phyloP scores from a whole-genome alignment of 2,113 vertebrate species.

The Misgurnus anguillicaudatus region DNA sequence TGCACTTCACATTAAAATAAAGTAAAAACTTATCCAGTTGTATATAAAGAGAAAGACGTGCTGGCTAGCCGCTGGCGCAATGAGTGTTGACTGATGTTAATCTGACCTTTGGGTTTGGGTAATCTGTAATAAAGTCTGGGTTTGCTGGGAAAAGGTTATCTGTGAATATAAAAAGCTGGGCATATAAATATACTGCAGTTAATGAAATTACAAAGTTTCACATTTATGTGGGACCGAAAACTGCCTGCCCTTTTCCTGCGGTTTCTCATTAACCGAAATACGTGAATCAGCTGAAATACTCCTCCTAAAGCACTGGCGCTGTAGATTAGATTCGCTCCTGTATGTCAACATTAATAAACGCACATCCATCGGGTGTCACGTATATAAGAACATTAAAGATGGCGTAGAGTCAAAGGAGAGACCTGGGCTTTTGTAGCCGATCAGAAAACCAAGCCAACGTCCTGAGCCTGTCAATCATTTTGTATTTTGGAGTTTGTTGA shows the following conservation, averaged over 20 bases:
- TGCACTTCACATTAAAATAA: not conserved
- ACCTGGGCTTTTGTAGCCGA: too few species aligned
- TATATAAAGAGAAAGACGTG: not conserved
- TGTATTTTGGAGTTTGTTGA: too few species aligned
- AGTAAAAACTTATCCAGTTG: not conserved
- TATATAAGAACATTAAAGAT: too few species aligned
- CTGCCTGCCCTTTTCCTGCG: constrained; percentile 38
- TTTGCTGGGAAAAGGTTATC: constrained; percentile 57
- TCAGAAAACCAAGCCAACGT: too few species aligned
- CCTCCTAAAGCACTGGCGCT: constrained; percentile 3
- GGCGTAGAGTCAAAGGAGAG: too few species aligned
- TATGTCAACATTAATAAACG: too few species aligned
- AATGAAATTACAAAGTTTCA: constrained; percentile 53
- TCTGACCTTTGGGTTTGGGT: constrained; percentile 57
- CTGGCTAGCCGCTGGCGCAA: constrained; percentile 39
- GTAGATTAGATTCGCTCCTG: not conserved
- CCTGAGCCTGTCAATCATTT: too few species aligned
- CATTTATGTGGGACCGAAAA: constrained; percentile 17
- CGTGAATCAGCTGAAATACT: constrained; percentile 32
- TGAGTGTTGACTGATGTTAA: constrained; percentile 57
- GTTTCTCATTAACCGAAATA: constrained; percentile 45
- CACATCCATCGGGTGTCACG: too few species aligned
- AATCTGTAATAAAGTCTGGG: constrained; percentile 57
- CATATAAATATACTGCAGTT: constrained; percentile 54
- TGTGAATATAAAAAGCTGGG: constrained; percentile 45